Evolutionary conservation across 2,113 vertebrate genomes (phyloP).

Genomic region (Paracanthobrama guichenoti): DNA sequence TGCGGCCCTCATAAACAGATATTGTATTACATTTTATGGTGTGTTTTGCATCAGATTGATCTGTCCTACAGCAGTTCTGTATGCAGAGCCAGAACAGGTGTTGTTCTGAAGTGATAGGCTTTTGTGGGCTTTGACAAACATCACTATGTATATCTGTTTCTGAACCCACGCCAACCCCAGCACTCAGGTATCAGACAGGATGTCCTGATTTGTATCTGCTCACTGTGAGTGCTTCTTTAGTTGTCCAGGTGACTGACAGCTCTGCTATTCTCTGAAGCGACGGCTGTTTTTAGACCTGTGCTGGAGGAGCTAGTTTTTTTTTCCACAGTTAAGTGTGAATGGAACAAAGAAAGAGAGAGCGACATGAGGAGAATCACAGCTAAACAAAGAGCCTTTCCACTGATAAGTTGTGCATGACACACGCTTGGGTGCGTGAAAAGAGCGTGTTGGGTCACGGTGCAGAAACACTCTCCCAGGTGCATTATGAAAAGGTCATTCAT

Average conservation of each 20-base stretch:
- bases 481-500: slow-evolving; percentile 28
- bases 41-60: slow-evolving; percentile 42
- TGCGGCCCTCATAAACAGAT: slow-evolving; percentile 30
- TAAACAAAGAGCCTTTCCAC: background rate
- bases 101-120: slow-evolving; percentile 8
- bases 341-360: background rate
- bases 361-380: background rate
- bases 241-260: slow-evolving; percentile 29
- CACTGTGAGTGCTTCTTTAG: slow-evolving; percentile 11
- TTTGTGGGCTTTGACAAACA: slow-evolving; percentile 35
- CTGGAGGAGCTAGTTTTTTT: background rate
- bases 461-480: slow-evolving; percentile 7
- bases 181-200: slow-evolving; percentile 3
- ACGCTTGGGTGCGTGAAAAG: background rate
- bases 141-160: slow-evolving; percentile 6
- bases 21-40: slow-evolving; percentile 1
- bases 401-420: background rate
- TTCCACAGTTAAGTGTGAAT: slow-evolving; percentile 4
- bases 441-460: background rate
- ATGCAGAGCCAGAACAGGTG: slow-evolving; percentile 4
- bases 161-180: slow-evolving; percentile 23
- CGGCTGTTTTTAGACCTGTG: slow-evolving; percentile 11
- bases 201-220: slow-evolving; percentile 41
- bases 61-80: slow-evolving; percentile 10
- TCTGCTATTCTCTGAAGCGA: slow-evolving; percentile 5